Base-by-base conservation (phyloP, 2,888 invertebrate genomes). In the Ornithoptera alexandrae region DNA sequence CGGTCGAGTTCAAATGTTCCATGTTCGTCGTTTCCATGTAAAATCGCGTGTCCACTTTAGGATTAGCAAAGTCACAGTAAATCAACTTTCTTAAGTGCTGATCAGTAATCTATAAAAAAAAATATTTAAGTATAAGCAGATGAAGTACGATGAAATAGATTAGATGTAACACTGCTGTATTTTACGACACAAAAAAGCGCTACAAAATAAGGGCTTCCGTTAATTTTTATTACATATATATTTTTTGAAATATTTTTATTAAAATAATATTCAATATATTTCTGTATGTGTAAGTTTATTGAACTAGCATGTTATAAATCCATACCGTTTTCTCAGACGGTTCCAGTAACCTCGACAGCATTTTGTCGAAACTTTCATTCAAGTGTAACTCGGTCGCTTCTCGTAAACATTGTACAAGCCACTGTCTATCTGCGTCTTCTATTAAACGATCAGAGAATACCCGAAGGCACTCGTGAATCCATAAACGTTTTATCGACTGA, bases 51-150 rank as follows among this genome's bases (percentile, higher is more conserved):
- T 98, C 98, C 17, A 96, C 96, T 93, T 98, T 98, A 0, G 98
- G 97, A 90, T 99, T 98, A 0, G 96, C 96, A 84, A 99, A 99
- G 86, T 99, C 98, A 83, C 99, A 99, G 86, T 97, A 99, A 71
- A 99, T 94, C 72, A 99, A 92, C 77, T 96, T 96, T 69, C 98
- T 94, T 10, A 98, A 92, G 83, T 98, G 97, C 22, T 93, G 92
- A 82, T 98, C 98, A 1, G 95, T 95, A 64, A 98, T 94, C 94
- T 95, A 22, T 22, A 22, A 22, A 77, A 30, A 64, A 64, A 20
- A 61, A 68, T 30, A 30, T 22, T 18, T 57, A 42, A 1, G n/a
- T 18, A 15, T n/a, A 10, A 15, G 17, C 1, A 17, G 24, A 36
- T 30, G 22, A 8, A 57, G 10, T 36, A 36, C n/a, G 20, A 57